phyloP scores from a whole-genome alignment of 2,888 invertebrate genomes.

The Sepioteuthis lessoniana region DNA sequence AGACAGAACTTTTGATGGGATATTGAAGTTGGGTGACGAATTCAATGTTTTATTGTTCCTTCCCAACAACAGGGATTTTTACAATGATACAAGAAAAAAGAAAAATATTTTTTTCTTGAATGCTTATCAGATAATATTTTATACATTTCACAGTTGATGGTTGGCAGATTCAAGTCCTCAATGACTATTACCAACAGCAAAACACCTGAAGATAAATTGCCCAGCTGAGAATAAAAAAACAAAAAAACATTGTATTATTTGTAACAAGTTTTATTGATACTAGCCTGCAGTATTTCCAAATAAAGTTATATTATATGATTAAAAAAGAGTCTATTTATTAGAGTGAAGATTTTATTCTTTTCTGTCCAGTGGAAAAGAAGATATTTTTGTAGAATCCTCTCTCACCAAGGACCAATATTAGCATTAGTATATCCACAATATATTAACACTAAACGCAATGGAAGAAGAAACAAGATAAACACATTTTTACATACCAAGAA shows the following conservation, averaged over 20 bases:
- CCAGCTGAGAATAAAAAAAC: background rate
- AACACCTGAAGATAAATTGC: background rate
- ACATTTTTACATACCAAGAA: too few species aligned
- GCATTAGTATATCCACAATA: too few species aligned
- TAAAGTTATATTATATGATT: background rate
- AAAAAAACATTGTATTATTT: background rate
- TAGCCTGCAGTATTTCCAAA: background rate
- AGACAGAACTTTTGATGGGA: background rate
- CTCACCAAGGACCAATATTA: too few species aligned
- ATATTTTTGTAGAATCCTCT: too few species aligned
- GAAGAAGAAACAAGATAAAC: too few species aligned
- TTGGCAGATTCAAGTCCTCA: background rate
- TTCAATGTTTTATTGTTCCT: background rate
- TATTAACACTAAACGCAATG: too few species aligned
- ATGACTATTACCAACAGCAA: background rate
- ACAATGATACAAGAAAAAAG: background rate
- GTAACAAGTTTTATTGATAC: background rate
- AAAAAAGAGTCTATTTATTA: background rate
- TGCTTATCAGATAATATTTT: background rate
- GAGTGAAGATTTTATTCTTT: background rate
- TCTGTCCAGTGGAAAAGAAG: background rate
- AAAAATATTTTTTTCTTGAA: background rate
- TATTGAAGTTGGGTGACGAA: background rate
- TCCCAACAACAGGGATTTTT: background rate
- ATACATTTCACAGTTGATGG: background rate